A percentile compares a stretch with the other conserved stretches of the same genome.
phyloP scores from a whole-genome alignment of 2,113 vertebrate species.

The Misgurnus mizolepis region DNA sequence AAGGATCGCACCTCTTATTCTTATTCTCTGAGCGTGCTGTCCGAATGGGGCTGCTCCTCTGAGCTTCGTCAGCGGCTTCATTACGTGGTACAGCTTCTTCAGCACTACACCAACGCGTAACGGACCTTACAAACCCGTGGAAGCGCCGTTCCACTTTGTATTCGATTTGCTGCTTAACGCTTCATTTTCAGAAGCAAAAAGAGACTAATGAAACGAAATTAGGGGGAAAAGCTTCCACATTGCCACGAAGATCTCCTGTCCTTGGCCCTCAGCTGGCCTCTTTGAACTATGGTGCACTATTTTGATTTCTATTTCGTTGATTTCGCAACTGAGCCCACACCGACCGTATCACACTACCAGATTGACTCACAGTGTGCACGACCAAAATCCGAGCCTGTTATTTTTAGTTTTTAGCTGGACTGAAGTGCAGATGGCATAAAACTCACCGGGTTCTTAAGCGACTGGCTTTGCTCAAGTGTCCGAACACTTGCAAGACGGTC shows the following conservation, averaged over 20 bases:
- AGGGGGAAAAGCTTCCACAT: slow-evolving; percentile 41
- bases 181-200: slow-evolving; percentile 46
- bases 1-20: slow-evolving; percentile 87
- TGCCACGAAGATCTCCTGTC: slow-evolving; percentile 55
- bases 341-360: slow-evolving; percentile 68
- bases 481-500: slow-evolving; percentile 34
- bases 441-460: slow-evolving; percentile 24
- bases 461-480: slow-evolving; percentile 6
- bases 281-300: slow-evolving; percentile 61
- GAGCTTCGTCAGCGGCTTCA: slow-evolving; percentile 85
- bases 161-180: slow-evolving; percentile 57
- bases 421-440: slow-evolving; percentile 57
- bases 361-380: slow-evolving; percentile 65
- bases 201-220: background rate
- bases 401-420: slow-evolving; percentile 56
- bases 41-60: slow-evolving; percentile 85
- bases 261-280: slow-evolving; percentile 62
- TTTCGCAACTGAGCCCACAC: slow-evolving; percentile 54
- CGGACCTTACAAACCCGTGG: background rate
- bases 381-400: slow-evolving; percentile 18
- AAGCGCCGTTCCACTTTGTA: background rate
- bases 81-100: slow-evolving; percentile 88
- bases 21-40: slow-evolving; percentile 85
- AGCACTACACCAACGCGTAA: slow-evolving; percentile 83
- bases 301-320: slow-evolving; percentile 13